A percentile compares a stretch with the other conserved stretches of the same genome.
phyloP scores from a whole-genome alignment of 2,113 vertebrate genomes.

The Grus americana region DNA sequence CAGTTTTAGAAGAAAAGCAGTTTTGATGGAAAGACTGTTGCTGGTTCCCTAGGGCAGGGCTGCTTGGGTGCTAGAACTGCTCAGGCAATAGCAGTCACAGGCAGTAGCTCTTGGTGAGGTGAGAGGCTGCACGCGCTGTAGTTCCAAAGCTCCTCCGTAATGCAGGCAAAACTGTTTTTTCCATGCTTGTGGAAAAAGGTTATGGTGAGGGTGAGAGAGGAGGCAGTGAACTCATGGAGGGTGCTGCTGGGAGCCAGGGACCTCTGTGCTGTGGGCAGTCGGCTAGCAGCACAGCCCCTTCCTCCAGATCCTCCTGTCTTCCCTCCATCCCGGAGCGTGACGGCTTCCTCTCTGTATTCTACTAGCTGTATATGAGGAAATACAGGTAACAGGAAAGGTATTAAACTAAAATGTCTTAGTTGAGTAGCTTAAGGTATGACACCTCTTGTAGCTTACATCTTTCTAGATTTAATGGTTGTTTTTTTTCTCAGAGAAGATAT shows the following conservation, averaged over 20 bases:
- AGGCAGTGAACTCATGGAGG: not conserved
- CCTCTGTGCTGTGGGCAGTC: not conserved
- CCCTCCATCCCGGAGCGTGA: not conserved
- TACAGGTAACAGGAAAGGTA: not conserved
- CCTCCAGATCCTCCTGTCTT: not conserved
- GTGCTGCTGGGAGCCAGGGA: not conserved
- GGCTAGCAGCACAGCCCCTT: not conserved
- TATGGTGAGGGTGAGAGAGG: not conserved
- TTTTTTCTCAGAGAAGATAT: not conserved
- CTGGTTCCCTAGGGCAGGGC: not conserved
- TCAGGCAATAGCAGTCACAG: accelerated
- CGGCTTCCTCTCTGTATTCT: not conserved
- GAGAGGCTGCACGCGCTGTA: not conserved
- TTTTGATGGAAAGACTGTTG: not conserved
- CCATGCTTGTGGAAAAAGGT: not conserved
- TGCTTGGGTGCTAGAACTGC: not conserved
- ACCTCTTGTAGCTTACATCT: not conserved
- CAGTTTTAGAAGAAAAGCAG: not conserved
- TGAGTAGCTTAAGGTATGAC: not conserved
- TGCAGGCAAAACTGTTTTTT: not conserved
- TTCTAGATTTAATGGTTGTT: not conserved
- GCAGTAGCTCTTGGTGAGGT: not conserved
- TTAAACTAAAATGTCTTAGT: not conserved
- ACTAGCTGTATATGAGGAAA: not conserved
- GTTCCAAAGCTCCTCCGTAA: not conserved